These are phyloP conservation scores for Zaprionus obscuricornis DNA, from an alignment of 2,888 invertebrate species.

Conservation along the genomic window DNA sequence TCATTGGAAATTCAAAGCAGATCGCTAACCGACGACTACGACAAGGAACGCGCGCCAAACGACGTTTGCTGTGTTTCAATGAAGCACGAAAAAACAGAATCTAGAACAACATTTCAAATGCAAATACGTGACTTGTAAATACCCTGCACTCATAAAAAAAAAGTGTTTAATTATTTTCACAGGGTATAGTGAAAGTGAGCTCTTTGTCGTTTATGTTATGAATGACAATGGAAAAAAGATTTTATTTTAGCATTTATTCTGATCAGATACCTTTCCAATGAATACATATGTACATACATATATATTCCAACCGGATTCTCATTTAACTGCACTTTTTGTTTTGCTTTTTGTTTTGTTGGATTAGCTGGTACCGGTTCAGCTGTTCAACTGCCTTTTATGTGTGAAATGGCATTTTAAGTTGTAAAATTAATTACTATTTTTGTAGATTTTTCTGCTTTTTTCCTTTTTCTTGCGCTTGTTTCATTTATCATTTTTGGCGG, in stretches of 20 bases:
- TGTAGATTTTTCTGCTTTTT: not conserved
- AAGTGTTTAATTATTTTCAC: not conserved
- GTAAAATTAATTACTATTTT: conserved; percentile 47
- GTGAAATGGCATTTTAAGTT: conserved; percentile 49
- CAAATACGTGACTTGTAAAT: not conserved
- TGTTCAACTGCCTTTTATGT: conserved; percentile 47
- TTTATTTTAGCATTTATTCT: conserved; percentile 35
- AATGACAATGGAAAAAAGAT: too few species aligned
- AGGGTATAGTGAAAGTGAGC: conserved; percentile 19
- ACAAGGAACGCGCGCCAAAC: conserved; percentile 53
- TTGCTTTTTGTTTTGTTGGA: conserved; percentile 32
- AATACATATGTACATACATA: not conserved
- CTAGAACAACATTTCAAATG: not conserved
- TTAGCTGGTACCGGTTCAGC: conserved; percentile 54
- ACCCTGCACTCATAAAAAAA: not conserved
- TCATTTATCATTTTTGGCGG: too few species aligned
- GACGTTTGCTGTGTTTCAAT: conserved; percentile 52
- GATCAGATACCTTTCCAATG: conserved; percentile 5
- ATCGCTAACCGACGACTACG: conserved; percentile 12
- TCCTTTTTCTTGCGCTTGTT: too few species aligned
- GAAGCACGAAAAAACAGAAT: conserved; percentile 14
- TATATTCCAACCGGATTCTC: conserved; percentile 59
- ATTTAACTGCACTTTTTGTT: conserved; percentile 66
- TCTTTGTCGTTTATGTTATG: too few species aligned
- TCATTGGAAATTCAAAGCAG: conserved; percentile 54